Percentiles rank a stretch among this genome's conserved stretches.
Evolutionary conservation across 1,140 invertebrate genomes (phyloP).

Genomic region (Ephestia elutella): DNA sequence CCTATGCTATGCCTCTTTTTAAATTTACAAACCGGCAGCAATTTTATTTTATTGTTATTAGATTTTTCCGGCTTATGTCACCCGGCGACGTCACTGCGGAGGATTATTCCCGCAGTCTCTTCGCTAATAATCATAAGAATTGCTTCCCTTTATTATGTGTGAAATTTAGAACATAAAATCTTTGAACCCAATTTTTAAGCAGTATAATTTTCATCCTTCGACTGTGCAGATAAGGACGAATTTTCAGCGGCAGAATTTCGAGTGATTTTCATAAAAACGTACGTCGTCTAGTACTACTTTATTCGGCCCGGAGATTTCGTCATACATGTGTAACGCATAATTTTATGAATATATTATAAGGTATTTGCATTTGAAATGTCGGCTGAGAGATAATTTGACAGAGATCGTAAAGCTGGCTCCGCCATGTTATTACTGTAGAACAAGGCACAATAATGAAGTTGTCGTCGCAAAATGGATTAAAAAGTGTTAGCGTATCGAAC

Average conservation of each 20-base stretch:
- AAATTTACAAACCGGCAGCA: slow-evolving; percentile 70
- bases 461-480: slow-evolving; percentile 63
- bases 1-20: slow-evolving; percentile 63
- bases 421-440: slow-evolving; percentile 20
- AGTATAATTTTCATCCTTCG: slow-evolving; percentile 22
- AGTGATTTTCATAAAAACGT: slow-evolving; percentile 36
- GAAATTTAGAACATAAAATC: slow-evolving; percentile 67
- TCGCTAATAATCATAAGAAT: slow-evolving; percentile 73
- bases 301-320: slow-evolving; percentile 36
- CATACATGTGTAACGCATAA: slow-evolving; percentile 38
- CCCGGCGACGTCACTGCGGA: slow-evolving; percentile 56
- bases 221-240: slow-evolving; percentile 23
- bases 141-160: slow-evolving; percentile 70
- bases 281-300: slow-evolving; percentile 36
- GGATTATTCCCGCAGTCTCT: slow-evolving; percentile 69
- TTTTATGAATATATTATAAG: slow-evolving; percentile 51
- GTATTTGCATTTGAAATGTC: slow-evolving; percentile 36
- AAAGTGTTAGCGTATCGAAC: slow-evolving; percentile 62
- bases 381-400: slow-evolving; percentile 22
- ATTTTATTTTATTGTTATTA: slow-evolving; percentile 74
- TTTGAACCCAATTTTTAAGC: slow-evolving; percentile 22
- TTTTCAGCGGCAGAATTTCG: slow-evolving; percentile 24
- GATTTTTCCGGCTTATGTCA: slow-evolving; percentile 73
- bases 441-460: slow-evolving; percentile 65
- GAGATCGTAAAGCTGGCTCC: slow-evolving; percentile 21